Conservation (phyloP, 1,140 invertebrate genomes). For the Drosophila oshimai region DNA sequence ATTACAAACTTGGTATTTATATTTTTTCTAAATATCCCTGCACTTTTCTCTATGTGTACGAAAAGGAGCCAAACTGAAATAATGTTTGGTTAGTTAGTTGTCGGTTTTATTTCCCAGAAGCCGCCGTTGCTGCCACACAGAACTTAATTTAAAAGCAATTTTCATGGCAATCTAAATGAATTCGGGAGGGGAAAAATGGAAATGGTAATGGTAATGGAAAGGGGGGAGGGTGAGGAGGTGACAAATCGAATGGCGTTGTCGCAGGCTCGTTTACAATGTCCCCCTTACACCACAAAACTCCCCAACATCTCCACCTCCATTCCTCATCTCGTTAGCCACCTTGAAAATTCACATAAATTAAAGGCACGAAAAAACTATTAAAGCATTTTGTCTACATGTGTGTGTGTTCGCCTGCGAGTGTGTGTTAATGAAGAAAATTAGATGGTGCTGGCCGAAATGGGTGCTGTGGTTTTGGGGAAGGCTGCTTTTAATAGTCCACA, state of each 20-base stretch:
- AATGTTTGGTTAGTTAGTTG: constrained; percentile 35
- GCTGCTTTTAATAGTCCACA: constrained; percentile 4
- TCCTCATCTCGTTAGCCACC: constrained; percentile 25
- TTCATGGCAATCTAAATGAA: constrained; percentile 50
- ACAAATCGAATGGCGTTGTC: constrained; percentile 18
- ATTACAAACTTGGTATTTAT: no score
- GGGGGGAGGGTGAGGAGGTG: not conserved
- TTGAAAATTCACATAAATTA: constrained; percentile 76
- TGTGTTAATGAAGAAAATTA: constrained; percentile 72
- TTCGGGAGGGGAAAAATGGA: not conserved
- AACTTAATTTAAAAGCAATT: constrained; percentile 75
- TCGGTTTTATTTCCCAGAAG: constrained; percentile 19
- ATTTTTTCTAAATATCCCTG: not conserved
- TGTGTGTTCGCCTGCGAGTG: constrained; percentile 9
- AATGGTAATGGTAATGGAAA: not conserved
- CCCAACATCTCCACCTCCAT: no score
- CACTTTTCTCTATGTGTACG: not conserved
- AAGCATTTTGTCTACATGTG: constrained; percentile 56
- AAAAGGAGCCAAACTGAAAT: not conserved
- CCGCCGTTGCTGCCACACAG: constrained; percentile 28
- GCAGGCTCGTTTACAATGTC: constrained; percentile 42
- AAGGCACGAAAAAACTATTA: constrained; percentile 77
- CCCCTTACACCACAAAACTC: not conserved
- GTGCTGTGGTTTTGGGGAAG: not conserved
- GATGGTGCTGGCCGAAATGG: constrained; percentile 3